These are phyloP conservation scores for Zeugodacus cucurbitae DNA, from an alignment of 1,140 invertebrate genomes.

Conservation along the genomic window DNA sequence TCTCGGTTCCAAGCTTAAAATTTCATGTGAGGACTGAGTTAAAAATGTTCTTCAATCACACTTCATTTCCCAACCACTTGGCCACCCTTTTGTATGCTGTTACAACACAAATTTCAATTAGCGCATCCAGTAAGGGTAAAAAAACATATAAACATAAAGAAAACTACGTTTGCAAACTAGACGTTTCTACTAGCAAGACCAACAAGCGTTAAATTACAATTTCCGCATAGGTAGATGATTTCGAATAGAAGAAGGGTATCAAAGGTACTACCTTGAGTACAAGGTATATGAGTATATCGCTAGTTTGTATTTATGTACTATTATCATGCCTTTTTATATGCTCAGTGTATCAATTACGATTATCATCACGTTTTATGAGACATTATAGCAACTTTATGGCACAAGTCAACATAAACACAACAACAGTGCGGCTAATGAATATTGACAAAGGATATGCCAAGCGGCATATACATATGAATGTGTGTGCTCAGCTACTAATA, in stretches of 20 bases:
- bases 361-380: conserved; percentile 47
- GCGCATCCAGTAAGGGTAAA: background rate
- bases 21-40: too few species aligned
- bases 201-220: conserved; percentile 38
- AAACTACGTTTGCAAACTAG: background rate
- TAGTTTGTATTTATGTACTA: background rate
- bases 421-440: conserved; percentile 41
- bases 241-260: background rate
- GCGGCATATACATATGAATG: background rate
- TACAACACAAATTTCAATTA: conserved; percentile 19
- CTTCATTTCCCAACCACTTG: background rate
- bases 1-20: too few species aligned
- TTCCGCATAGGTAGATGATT: background rate
- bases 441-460: conserved; percentile 44
- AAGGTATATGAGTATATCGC: background rate
- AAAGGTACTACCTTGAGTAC: too few species aligned
- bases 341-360: conserved; percentile 44
- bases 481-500: background rate
- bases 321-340: background rate
- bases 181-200: background rate
- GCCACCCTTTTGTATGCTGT: background rate
- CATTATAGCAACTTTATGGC: conserved; percentile 44
- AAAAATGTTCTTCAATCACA: background rate
- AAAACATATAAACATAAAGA: background rate
- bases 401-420: conserved; percentile 13